These are phyloP conservation scores for Zophobas atratus DNA, from an alignment of 1,140 invertebrate genomes.

Conservation along the genomic window DNA sequence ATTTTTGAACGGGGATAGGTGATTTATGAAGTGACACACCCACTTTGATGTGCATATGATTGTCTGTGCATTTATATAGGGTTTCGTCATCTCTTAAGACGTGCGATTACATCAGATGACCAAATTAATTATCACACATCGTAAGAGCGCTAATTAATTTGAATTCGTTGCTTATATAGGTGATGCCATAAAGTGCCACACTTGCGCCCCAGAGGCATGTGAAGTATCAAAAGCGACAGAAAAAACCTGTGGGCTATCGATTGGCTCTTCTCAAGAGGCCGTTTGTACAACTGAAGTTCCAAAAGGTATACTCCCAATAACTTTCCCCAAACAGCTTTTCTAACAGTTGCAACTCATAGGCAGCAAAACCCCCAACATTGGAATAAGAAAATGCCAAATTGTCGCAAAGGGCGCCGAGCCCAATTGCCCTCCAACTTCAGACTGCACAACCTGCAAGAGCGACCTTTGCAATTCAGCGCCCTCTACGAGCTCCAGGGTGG, in stretches of 20 bases:
- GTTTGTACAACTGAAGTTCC: slow-evolving; percentile 5
- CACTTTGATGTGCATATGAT: no score
- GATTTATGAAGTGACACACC: no score
- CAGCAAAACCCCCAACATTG: neutral
- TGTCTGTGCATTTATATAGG: no score
- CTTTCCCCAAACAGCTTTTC: neutral
- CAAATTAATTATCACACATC: neutral
- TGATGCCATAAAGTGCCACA: slow-evolving; percentile 25
- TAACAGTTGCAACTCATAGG: neutral
- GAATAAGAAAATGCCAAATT: slow-evolving; percentile 9
- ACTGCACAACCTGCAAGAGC: slow-evolving; percentile 70
- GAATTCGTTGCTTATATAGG: slow-evolving; percentile 8
- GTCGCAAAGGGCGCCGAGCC: neutral
- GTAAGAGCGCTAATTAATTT: neutral
- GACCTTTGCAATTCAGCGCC: slow-evolving; percentile 73
- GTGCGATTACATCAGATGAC: neutral
- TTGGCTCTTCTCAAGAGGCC: slow-evolving; percentile 16
- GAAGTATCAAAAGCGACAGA: slow-evolving; percentile 7
- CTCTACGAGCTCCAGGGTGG: slow-evolving; percentile 66
- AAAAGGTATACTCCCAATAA: neutral
- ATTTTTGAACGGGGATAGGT: no score
- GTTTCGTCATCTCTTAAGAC: neutral
- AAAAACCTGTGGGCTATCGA: slow-evolving; percentile 12
- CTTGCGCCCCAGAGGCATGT: slow-evolving; percentile 3
- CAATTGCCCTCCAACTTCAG: neutral